Evolutionary conservation across 2,888 invertebrate species (phyloP), one percentile per base, ranked within the genome.

Genomic region (Oscheius sp.): DNA sequence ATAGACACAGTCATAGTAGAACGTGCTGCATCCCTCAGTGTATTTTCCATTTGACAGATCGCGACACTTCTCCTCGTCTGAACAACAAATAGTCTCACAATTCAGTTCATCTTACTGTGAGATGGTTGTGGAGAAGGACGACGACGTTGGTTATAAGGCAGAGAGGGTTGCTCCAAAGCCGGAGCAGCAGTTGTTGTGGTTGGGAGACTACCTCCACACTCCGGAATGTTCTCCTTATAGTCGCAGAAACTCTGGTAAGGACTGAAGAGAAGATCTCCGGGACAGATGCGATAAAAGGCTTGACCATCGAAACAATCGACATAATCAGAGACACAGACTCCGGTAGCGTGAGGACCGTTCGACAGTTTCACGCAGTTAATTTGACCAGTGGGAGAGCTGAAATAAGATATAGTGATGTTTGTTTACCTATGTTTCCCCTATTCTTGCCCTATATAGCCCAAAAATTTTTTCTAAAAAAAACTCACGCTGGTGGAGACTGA

Each of bases 11-110:
- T 63, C 17, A 63, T 66, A 67, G 67, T 54, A 78, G 54, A 36
- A 38, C 1, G 14, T 1, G 44, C 64, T 57, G 61, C 78, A 78
- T 28, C 57, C 61, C 2, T 44, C 24, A 33, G 67, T 72, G 45
- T 78, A 74, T 56, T 49, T 62, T 44, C 78, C 78, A 61, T 75
- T 67, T 8, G 50, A 56, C 3, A 73, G 59, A n/a, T 28, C 36
- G 41, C 72, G 69, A 41, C 77, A 77, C 65, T 41, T 54, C n/a
- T 17, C n/a, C 8, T 6, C 6, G 33, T 17, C 33, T 32, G 51
- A 28, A 30, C 14, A n/a, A n/a, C n/a, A n/a, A n/a, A n/a, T n/a
- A n/a, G 14, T 41, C 12, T 2, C 12, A 14, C 41, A 41, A 41
- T 41, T 41, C n/a, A n/a, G n/a, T n/a, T n/a, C n/a, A n/a, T n/a